phyloP scores from a whole-genome alignment of 2,113 vertebrate species.

The Lasiurus borealis region DNA sequence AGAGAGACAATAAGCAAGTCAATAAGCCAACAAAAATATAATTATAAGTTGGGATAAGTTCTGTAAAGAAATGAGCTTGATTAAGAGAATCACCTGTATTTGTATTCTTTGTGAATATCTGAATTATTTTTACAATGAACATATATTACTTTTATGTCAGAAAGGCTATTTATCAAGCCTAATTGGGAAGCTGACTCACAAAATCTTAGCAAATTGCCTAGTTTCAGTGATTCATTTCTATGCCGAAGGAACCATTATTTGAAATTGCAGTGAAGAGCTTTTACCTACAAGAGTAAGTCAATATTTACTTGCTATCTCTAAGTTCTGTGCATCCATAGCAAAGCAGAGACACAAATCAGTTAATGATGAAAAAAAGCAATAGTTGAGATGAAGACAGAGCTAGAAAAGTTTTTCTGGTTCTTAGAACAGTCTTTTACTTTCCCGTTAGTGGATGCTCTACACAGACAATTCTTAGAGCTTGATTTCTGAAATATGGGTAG shows the following conservation, averaged over 20 bases:
- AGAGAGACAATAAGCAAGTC: background rate
- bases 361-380: background rate
- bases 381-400: background rate
- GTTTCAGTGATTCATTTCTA: constrained; percentile 45
- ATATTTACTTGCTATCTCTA: background rate
- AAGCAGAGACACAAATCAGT: constrained; percentile 47
- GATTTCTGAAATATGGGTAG: constrained; percentile 2
- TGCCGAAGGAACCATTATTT: constrained; percentile 12
- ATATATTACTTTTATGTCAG: constrained; percentile 17
- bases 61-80: constrained; percentile 34
- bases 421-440: background rate
- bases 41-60: background rate
- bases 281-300: constrained; percentile 25
- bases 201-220: constrained; percentile 44
- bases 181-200: constrained; percentile 8
- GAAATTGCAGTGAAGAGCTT: constrained; percentile 26
- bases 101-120: constrained; percentile 51
- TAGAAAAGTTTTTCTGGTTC: constrained; percentile 34
- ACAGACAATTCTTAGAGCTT: constrained; percentile 18
- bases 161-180: constrained; percentile 41
- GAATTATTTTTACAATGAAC: constrained; percentile 54
- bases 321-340: constrained; percentile 18
- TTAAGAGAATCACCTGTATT: constrained; percentile 11
- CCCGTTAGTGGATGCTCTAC: background rate
- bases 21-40: background rate